Evolutionary conservation across 2,888 invertebrate species (phyloP).

Genomic region (Sarcophaga variegata): DNA sequence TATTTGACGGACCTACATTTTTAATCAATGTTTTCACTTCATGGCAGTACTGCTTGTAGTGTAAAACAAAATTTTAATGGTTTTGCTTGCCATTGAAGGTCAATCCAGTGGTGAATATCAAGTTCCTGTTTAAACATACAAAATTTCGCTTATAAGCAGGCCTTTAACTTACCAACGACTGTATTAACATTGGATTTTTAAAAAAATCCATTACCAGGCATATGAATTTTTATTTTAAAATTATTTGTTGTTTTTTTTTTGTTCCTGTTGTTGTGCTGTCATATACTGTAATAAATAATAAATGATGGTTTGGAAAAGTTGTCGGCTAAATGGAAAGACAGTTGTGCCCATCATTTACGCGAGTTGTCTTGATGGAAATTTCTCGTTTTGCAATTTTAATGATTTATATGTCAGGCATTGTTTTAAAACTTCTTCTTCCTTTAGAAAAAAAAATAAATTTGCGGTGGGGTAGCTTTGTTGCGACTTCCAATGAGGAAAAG

Average conservation of each 20-base stretch:
- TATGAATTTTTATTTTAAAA: not conserved
- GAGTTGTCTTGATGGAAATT: too few relatives aligned
- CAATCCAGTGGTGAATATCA: too few relatives aligned
- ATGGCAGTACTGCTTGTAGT: too few relatives aligned
- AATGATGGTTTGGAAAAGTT: conserved; percentile 22
- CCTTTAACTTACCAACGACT: not conserved
- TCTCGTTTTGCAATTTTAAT: conserved; percentile 23
- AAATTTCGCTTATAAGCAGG: not conserved
- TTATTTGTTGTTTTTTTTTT: not conserved
- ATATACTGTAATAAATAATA: conserved; percentile 51
- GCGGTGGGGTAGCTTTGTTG: too few relatives aligned
- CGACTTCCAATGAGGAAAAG: too few relatives aligned
- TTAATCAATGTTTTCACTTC: too few relatives aligned
- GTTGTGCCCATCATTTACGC: not conserved
- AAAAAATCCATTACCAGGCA: not conserved
- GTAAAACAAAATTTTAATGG: too few relatives aligned
- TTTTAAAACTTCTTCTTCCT: too few relatives aligned
- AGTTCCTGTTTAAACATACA: not conserved
- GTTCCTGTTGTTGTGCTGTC: not conserved
- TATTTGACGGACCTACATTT: too few relatives aligned
- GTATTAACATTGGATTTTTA: not conserved
- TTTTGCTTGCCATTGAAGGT: too few relatives aligned
- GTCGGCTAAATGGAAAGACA: not conserved
- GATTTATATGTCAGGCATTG: conserved; percentile 50
- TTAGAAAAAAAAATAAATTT: too few relatives aligned